Evolutionary conservation across 2,797 vertebrate species (phyloP), one percentile per base, ranked within the genome.

Genomic region (Chloroceryle inda): DNA sequence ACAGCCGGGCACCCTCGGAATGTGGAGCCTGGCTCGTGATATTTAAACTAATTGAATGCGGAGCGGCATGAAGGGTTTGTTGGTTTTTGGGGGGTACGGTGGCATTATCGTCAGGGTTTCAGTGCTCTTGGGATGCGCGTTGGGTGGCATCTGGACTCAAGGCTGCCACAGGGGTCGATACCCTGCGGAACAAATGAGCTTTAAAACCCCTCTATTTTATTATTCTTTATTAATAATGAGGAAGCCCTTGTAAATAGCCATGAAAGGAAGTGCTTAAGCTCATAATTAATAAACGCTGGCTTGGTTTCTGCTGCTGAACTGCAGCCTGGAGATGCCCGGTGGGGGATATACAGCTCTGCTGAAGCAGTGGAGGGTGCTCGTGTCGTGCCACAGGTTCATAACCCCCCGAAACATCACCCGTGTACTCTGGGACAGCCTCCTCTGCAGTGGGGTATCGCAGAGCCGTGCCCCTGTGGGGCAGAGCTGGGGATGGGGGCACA

Each of bases 271-370:
- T 4, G 31, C 85, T 96, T 95, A 94, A 96, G 93, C 95, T 91
- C 31, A 6, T 97, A 96, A 97, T 97, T 97, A 94, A 97, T 95
- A 96, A 96, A 74, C 3, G 38, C 90, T 81, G 92, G 74, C 88
- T 92, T 19, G 67, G 82, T 76, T 97, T 91, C 84, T 83, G 79
- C 85, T 56, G 89, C 93, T 13, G 55, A 86, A 33, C 44, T n/a
- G 84, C 84, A 83, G 63, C 79, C 68, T 29, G 1, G 22, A 84
- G 94, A 29, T 15, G 75, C 21, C 38, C 6, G 61, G 9, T 2
- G 47, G 50, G 87, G 31, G 29, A n/a, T 3, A 7, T 0, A 26
- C 1, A 19, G 83, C 67, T 64, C 69, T 64, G 86, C 63, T 3
- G 2, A 24, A 13, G 10, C 9, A 38, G 78, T 26, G 61, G 81